These are phyloP conservation scores for Protula sp. DNA, from an alignment of 2,888 invertebrate species.

Conservation along the genomic window DNA sequence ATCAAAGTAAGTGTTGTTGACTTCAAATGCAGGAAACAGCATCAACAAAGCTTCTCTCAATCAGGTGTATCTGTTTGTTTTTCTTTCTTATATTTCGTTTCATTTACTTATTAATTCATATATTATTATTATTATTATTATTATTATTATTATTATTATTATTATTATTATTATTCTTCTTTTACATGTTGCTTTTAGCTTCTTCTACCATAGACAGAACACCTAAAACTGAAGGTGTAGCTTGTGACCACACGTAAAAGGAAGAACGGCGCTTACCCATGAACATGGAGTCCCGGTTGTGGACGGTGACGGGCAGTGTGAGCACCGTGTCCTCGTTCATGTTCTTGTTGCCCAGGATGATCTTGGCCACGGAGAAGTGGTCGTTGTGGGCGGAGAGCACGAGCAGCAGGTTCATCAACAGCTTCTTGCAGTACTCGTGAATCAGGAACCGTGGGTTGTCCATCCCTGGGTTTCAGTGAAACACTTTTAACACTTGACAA, in stretches of 20 bases:
- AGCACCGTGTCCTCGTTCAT: slow-evolving; percentile 36
- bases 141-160: too few relatives aligned
- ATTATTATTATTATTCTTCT: too few relatives aligned
- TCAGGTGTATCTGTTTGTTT: too few relatives aligned
- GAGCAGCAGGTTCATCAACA: slow-evolving; percentile 84
- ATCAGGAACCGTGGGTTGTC: slow-evolving; percentile 83
- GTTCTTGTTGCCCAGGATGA: slow-evolving; percentile 56
- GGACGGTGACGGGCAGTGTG: slow-evolving; percentile 12
- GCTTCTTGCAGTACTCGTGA: slow-evolving; percentile 88
- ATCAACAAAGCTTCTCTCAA: too few relatives aligned
- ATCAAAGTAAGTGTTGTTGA: too few relatives aligned
- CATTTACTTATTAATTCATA: too few relatives aligned
- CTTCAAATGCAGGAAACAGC: too few relatives aligned
- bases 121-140: too few relatives aligned
- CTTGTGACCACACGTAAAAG: too few relatives aligned
- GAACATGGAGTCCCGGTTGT: not conserved
- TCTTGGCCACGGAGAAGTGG: slow-evolving; percentile 79
- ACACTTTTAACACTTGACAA: too few relatives aligned
- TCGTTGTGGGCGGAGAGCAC: slow-evolving; percentile 65
- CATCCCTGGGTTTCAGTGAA: slow-evolving; percentile 68
- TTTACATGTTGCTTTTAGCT: not conserved
- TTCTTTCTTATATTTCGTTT: too few relatives aligned
- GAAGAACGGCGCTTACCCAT: slow-evolving; percentile 1
- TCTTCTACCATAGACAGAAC: not conserved
- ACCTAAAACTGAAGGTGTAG: too few relatives aligned